phyloP scores from a whole-genome alignment of 2,888 invertebrate genomes.

The Falcaria lacertinaria region DNA sequence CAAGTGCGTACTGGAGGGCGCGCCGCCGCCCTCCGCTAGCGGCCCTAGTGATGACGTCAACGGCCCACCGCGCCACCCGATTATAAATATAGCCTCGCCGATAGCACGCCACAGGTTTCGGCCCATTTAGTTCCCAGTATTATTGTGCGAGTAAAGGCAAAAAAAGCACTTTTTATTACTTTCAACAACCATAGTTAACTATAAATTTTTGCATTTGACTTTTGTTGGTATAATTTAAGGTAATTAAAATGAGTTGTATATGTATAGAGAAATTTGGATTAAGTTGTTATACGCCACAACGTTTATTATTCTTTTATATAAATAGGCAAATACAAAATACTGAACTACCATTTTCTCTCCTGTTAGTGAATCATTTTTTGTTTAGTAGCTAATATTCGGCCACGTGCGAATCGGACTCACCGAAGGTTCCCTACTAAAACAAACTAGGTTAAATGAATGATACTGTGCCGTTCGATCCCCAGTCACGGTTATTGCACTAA shows the following conservation, averaged over 20 bases:
- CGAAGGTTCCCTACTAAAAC: too few relatives aligned
- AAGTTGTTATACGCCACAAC: too few relatives aligned
- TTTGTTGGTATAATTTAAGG: not conserved
- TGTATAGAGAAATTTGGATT: slow-evolving; percentile 3
- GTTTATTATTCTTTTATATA: too few relatives aligned
- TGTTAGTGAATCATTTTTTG: too few relatives aligned
- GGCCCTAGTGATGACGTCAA: slow-evolving; percentile 68
- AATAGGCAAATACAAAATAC: too few relatives aligned
- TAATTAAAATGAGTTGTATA: not conserved
- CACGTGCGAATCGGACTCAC: too few relatives aligned
- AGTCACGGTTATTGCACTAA: too few relatives aligned
- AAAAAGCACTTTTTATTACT: slow-evolving; percentile 15
- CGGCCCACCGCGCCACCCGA: slow-evolving; percentile 65
- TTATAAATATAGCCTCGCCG: slow-evolving; percentile 72
- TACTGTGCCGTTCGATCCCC: too few relatives aligned
- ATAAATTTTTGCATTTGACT: not conserved
- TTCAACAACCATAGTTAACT: slow-evolving; percentile 2
- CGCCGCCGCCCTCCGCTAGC: slow-evolving; percentile 38
- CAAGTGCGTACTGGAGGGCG: slow-evolving; percentile 74
- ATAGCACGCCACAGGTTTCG: slow-evolving; percentile 74
- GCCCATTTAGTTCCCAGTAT: slow-evolving; percentile 42
- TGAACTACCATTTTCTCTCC: too few relatives aligned
- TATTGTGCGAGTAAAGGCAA: slow-evolving; percentile 23
- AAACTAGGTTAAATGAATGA: too few relatives aligned
- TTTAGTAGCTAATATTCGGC: too few relatives aligned